Evolutionary conservation across 2,888 invertebrate species (phyloP).

Genomic region (Athalia circularis): DNA sequence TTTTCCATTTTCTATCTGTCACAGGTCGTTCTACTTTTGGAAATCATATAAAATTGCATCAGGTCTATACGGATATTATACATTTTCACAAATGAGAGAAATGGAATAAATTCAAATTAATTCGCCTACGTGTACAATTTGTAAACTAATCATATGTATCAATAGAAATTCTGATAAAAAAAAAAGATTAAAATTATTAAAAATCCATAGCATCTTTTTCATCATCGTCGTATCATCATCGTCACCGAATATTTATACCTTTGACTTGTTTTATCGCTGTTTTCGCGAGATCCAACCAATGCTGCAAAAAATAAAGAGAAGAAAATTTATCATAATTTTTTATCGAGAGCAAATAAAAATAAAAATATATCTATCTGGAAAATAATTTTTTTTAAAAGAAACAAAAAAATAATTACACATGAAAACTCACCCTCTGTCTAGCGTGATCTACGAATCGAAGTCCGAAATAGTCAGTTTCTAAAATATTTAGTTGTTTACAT

Average conservation of each 20-base stretch:
- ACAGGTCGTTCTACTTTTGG: too few relatives aligned
- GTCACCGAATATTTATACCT: slow-evolving; percentile 76
- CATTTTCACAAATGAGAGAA: not conserved
- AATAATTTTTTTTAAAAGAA: not conserved
- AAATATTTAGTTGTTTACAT: slow-evolving; percentile 91
- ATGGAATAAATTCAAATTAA: not conserved
- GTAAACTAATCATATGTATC: not conserved
- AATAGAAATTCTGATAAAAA: not conserved
- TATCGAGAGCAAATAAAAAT: not conserved
- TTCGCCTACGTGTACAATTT: not conserved
- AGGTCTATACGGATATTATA: too few relatives aligned
- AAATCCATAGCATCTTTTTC: not conserved
- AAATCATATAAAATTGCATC: too few relatives aligned
- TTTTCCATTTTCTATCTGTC: too few relatives aligned
- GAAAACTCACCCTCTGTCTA: slow-evolving; percentile 87
- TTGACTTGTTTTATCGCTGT: slow-evolving; percentile 93
- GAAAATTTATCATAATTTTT: slow-evolving; percentile 30
- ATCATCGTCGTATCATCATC: not conserved
- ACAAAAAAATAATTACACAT: not conserved
- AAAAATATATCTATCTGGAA: not conserved
- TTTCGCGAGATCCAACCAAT: slow-evolving; percentile 95
- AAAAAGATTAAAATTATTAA: too few relatives aligned
- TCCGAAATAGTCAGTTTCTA: slow-evolving; percentile 96
- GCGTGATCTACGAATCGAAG: slow-evolving; percentile 92
- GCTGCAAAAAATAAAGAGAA: slow-evolving; percentile 80